Base-by-base conservation (phyloP, 2,113 vertebrate genomes). In the Strigops habroptila region DNA sequence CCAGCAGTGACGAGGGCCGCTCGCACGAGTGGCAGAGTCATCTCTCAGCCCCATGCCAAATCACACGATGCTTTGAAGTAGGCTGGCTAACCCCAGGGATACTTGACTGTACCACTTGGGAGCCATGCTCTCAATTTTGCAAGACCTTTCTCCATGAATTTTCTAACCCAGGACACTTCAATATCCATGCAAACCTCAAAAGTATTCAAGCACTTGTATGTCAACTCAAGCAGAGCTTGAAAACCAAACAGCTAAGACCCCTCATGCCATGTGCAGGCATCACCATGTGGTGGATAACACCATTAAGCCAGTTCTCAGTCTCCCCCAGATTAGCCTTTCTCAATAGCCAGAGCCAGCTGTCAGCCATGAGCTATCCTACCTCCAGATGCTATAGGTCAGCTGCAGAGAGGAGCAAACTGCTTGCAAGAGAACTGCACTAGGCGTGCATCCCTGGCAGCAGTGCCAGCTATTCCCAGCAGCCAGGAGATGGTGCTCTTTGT, bases 401-500 rank as follows among this genome's bases (percentile, higher is more conserved):
- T 19, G 8, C 25, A n/a, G 27, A 22, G 14, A 63, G 53, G 67
- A 64, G 59, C 51, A 41, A 73, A 49, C 64, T 62, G 65, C 67
- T 74, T 33, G 46, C 76, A 65, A 59, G 24, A 63, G 24, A 69
- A 3, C 87, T 46, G 63, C n/a, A 0, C 48, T 2, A 31, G 44
- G 33, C 5, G 0, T 18, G 37, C 39, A 67, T 12, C 31, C 43
- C 59, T 59, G 57, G 18, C 15, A 91, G 69, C 68, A 17, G 49
- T 8, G 67, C 86, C 75, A 51, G 76, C 84, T 43, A 13, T 75
- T 53, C 65, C 59, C 78, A 77, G 69, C 74, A 46, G 88, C 96
- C 97, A 93, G 93, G 80, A 97, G 97, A 95, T 97, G 97, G 95
- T 91, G 96, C 97, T 96, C 93, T 95, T 81, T n/a, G 65, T 55